Conservation (phyloP, 2,797 vertebrate species). For the Pseudochirops cupreus region DNA sequence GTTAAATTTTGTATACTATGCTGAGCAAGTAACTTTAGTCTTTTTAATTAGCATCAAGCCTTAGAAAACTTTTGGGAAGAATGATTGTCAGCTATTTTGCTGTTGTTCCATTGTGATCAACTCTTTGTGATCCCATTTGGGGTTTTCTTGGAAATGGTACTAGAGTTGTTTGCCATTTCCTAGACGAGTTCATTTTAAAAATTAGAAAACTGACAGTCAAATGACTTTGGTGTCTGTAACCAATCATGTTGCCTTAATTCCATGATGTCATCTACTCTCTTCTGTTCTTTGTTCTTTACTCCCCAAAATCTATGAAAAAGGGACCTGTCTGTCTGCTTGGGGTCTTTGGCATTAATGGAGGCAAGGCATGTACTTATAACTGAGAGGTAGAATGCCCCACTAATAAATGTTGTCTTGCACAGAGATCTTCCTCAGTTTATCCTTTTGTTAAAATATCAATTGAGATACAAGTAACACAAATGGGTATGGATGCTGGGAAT, state of each 20-base stretch:
- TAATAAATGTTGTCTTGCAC: too few relatives aligned
- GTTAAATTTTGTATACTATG: background rate
- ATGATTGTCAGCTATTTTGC: conserved; percentile 33
- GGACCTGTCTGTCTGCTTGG: too few relatives aligned
- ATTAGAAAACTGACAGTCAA: background rate
- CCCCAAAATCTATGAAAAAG: too few relatives aligned
- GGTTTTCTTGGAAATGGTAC: background rate
- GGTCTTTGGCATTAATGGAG: too few relatives aligned
- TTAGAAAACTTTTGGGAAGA: conserved; percentile 54
- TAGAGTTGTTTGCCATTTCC: background rate
- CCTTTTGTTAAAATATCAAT: too few relatives aligned
- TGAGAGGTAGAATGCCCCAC: too few relatives aligned
- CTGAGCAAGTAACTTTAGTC: background rate
- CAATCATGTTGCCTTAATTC: background rate
- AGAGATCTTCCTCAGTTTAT: too few relatives aligned
- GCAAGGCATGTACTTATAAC: too few relatives aligned
- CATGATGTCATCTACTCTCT: background rate
- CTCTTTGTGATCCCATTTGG: background rate
- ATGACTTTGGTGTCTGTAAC: background rate
- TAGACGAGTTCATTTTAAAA: background rate
- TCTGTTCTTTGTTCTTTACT: background rate
- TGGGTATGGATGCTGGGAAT: too few relatives aligned
- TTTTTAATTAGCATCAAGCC: conserved; percentile 44
- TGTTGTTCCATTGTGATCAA: background rate
- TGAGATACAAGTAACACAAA: too few relatives aligned